Conservation (phyloP, 2,797 vertebrate genomes). For the Danio choprae region DNA sequence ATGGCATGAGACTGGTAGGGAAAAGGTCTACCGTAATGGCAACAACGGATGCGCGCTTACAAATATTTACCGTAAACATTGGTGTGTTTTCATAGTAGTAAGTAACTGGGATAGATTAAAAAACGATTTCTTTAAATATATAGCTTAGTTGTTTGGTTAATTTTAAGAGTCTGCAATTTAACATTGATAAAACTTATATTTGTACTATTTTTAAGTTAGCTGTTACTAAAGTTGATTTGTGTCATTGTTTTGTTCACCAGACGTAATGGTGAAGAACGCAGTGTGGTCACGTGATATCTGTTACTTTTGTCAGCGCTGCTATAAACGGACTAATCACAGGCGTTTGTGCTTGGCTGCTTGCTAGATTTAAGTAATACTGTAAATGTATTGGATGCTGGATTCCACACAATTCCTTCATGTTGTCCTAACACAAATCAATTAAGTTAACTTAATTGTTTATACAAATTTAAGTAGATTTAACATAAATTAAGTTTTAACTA, state of each 20-base stretch:
- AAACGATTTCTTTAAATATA: background rate
- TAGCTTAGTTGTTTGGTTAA: background rate
- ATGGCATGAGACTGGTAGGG: background rate
- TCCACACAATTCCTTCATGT: too few species aligned
- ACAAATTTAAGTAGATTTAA: too few species aligned
- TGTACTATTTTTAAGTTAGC: background rate
- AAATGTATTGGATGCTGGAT: too few species aligned
- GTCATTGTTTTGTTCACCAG: background rate
- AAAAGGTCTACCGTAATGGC: conserved; percentile 54
- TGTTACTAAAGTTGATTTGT: background rate
- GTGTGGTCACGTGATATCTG: background rate
- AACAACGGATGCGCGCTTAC: conserved; percentile 9
- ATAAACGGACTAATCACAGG: background rate
- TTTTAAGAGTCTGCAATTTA: background rate
- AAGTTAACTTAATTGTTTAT: too few species aligned
- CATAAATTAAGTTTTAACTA: too few species aligned
- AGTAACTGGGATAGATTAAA: background rate
- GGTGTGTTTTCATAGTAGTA: background rate
- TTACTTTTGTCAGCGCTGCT: background rate
- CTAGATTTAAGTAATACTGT: too few species aligned
- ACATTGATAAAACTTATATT: background rate
- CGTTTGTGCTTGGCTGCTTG: background rate
- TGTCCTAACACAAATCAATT: too few species aligned
- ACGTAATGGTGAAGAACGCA: background rate
- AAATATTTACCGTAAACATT: background rate